phyloP scores from a whole-genome alignment of 2,113 vertebrate genomes.

The Rhinichthys klamathensis region DNA sequence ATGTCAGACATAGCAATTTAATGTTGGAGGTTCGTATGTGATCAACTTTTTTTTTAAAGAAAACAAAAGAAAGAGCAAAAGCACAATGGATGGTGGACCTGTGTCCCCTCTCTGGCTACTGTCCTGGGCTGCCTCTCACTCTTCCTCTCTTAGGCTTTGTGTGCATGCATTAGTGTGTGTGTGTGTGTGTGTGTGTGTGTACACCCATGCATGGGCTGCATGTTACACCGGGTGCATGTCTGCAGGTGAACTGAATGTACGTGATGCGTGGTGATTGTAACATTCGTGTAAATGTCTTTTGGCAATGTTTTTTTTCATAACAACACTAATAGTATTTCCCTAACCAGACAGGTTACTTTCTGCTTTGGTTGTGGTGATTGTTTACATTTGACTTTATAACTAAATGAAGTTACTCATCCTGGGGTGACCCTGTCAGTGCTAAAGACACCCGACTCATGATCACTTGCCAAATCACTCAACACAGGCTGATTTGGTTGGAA shows the following conservation, averaged over 20 bases:
- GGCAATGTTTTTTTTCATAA: not conserved
- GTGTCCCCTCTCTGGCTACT: slow-evolving; percentile 64
- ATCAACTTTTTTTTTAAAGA: not conserved
- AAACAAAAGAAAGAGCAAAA: not conserved
- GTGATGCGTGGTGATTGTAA: not conserved
- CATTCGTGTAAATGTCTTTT: not conserved
- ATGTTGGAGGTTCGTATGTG: slow-evolving; percentile 99
- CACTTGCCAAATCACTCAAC: not conserved
- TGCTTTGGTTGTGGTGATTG: slow-evolving; percentile 45
- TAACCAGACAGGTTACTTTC: slow-evolving; percentile 48
- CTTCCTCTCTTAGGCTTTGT: slow-evolving; percentile 79
- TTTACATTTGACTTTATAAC: slow-evolving; percentile 61
- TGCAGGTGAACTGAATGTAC: not conserved
- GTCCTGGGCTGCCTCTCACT: slow-evolving; percentile 84
- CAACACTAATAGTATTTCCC: slow-evolving; percentile 51
- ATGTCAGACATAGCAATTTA: slow-evolving; percentile 99
- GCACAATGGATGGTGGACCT: slow-evolving; percentile 1
- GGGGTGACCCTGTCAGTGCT: not conserved
- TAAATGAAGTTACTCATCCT: slow-evolving; percentile 63
- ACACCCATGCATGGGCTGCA: slow-evolving; percentile 80
- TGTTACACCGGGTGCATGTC: slow-evolving; percentile 61
- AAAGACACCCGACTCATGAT: not conserved
- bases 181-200: slow-evolving; percentile 35
- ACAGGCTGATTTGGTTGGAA: not conserved
- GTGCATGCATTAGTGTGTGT: slow-evolving; percentile 46